Percentiles rank a stretch among this genome's conserved stretches.
Conservation (phyloP, 1,140 invertebrate species). For the Drosophila nigromelanica region DNA sequence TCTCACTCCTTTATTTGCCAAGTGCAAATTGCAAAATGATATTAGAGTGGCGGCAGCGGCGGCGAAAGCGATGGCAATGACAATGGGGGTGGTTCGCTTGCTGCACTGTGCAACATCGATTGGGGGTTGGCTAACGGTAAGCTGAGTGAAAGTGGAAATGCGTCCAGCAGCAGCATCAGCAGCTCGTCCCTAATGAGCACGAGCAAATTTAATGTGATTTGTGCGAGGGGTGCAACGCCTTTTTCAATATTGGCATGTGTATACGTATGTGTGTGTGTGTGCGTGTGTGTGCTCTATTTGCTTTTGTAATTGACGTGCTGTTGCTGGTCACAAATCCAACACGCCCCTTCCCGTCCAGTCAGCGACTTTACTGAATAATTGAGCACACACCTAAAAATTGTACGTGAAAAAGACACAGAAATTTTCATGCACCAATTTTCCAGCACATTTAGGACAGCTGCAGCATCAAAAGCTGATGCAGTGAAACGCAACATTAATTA, state of each 20-base stretch:
- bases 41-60: slow-evolving; percentile 47
- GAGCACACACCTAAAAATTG: slow-evolving; percentile 50
- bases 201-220: slow-evolving; percentile 80
- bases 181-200: slow-evolving; percentile 70
- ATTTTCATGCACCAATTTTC: slow-evolving; percentile 23
- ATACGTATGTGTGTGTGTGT: slow-evolving; percentile 22
- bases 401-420: slow-evolving; percentile 48
- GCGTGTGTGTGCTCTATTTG: slow-evolving; percentile 61
- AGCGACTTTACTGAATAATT: slow-evolving; percentile 77
- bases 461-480: neutral
- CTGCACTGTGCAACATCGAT: slow-evolving; percentile 41
- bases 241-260: slow-evolving; percentile 26
- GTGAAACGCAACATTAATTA: too few relatives aligned
- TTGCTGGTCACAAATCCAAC: slow-evolving; percentile 42
- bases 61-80: neutral
- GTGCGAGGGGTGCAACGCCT: slow-evolving; percentile 71
- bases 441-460: slow-evolving; percentile 33
- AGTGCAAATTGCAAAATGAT: slow-evolving; percentile 83
- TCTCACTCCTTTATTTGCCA: slow-evolving; percentile 81
- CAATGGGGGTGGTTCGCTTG: slow-evolving; percentile 29
- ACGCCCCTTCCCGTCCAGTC: slow-evolving; percentile 54
- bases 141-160: slow-evolving; percentile 68
- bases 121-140: slow-evolving; percentile 41
- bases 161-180: slow-evolving; percentile 52
- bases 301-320: slow-evolving; percentile 73